Conservation (phyloP, 1,140 invertebrate genomes). For the Drosophila insularis region DNA sequence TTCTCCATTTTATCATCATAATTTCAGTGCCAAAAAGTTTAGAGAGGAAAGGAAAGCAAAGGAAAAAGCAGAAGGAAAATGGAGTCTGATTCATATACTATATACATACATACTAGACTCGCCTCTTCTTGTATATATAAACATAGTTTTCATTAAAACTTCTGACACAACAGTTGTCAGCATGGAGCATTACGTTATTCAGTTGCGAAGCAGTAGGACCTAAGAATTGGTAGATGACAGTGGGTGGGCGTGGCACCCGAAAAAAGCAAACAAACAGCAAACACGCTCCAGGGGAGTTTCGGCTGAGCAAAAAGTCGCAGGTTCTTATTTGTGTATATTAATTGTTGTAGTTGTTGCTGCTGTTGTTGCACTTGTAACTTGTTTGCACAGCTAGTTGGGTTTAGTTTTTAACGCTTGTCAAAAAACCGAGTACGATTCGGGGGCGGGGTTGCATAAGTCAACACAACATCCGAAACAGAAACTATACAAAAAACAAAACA, state of each 20-base stretch:
- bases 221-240: neutral
- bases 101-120: too few species aligned
- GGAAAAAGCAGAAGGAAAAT: conserved; percentile 20
- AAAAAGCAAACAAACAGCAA: conserved; percentile 29
- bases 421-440: neutral
- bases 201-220: neutral
- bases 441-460: conserved; percentile 22
- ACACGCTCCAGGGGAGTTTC: conserved; percentile 27
- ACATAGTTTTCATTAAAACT: conserved; percentile 64
- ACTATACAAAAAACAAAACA: conserved; percentile 25
- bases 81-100: conserved; percentile 15
- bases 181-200: conserved; percentile 10
- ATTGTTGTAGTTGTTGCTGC: conserved; percentile 36
- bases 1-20: conserved; percentile 63
- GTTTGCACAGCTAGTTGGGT: conserved; percentile 51
- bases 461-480: conserved; percentile 38
- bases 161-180: conserved; percentile 52
- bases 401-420: conserved; percentile 61
- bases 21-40: conserved; percentile 63
- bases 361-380: conserved; percentile 51
- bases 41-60: neutral
- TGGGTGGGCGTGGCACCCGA: neutral
- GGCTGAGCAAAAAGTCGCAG: conserved; percentile 56
- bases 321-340: conserved; percentile 62
- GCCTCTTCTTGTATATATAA: conserved; percentile 5